Evolutionary conservation across 2,113 vertebrate genomes (phyloP).

Genomic region (Acinonyx jubatus): DNA sequence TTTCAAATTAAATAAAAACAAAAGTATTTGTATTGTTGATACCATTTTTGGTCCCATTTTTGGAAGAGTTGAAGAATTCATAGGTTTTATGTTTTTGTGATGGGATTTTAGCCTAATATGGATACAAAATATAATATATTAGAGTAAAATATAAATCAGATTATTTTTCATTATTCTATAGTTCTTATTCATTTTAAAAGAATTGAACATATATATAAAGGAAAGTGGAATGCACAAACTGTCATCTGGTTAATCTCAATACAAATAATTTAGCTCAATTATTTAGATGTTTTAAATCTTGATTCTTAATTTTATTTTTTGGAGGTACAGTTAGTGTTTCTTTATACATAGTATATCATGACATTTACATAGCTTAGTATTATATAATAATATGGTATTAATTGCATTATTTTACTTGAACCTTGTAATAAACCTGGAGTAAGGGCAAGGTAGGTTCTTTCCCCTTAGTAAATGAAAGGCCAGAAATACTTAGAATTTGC

Average conservation of each 20-base stretch:
- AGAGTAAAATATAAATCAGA: not conserved
- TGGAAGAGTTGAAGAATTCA: not conserved
- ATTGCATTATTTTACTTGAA: not conserved
- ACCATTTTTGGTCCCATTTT: not conserved
- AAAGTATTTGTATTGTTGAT: not conserved
- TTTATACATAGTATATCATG: not conserved
- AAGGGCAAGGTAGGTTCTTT: not conserved
- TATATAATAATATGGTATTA: not conserved
- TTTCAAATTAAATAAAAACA: constrained; percentile 29
- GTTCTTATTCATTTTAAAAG: not conserved
- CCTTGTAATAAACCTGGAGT: not conserved
- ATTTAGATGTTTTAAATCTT: not conserved
- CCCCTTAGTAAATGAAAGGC: not conserved
- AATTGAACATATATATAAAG: not conserved
- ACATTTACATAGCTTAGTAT: not conserved
- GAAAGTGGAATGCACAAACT: not conserved
- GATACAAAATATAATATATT: not conserved
- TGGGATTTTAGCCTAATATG: not conserved
- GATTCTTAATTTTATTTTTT: not conserved
- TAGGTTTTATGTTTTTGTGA: not conserved
- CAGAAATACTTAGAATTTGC: not conserved
- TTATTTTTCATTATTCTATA: not conserved
- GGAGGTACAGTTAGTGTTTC: not conserved
- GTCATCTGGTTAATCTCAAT: not conserved
- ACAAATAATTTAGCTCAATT: not conserved